Base-by-base conservation (phyloP, 2,888 invertebrate species). In the Chrysopilus asiliformis region DNA sequence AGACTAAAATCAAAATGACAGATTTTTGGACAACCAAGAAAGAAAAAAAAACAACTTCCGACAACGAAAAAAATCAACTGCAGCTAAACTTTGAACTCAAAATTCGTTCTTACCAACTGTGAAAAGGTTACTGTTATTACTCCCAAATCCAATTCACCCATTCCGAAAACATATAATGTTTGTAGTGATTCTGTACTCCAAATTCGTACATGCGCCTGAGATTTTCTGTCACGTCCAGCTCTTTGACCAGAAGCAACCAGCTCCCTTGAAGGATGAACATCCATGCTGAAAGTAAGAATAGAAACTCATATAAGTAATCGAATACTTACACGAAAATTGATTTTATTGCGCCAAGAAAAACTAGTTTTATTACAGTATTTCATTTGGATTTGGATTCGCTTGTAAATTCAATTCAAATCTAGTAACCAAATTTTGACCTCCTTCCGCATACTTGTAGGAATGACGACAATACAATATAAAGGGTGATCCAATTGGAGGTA, bases 171-270 rank as follows among this genome's bases (percentile, higher is more conserved):
- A 55, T 86, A 84, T 26, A 87, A 68, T 0, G 90, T 91, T 58
- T 84, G 83, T 45, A 93, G 62, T 2, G 86, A 83, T 60, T 85
- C 83, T 0, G 86, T 84, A 55, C 89, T 85, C 91, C 91, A 93
- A 48, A 93, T 85, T 38, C 90, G 72, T 13, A 93, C 84, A 55
- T 90, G 89, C 1, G 86, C 84, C 57, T 86, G 85, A 8, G 84
- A 83, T 45, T 86, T 82, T 26, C 85, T 68, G 50, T 84, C 84
- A 43, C 84, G 72, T 1, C 86, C 85, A 0, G 82, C 84, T 51
- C 76, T 73, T 62, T 93, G 91, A 0, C 90, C 91, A 1, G 89
- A 89, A 3, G 89, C 90, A 2, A 90, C 84, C 58, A 87, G 71
- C 61, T 86, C 83, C 20, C 85, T 71, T 0, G 84, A 85, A 0